Base-by-base conservation (phyloP, 2,113 vertebrate genomes). In the Bettongia penicillata region DNA sequence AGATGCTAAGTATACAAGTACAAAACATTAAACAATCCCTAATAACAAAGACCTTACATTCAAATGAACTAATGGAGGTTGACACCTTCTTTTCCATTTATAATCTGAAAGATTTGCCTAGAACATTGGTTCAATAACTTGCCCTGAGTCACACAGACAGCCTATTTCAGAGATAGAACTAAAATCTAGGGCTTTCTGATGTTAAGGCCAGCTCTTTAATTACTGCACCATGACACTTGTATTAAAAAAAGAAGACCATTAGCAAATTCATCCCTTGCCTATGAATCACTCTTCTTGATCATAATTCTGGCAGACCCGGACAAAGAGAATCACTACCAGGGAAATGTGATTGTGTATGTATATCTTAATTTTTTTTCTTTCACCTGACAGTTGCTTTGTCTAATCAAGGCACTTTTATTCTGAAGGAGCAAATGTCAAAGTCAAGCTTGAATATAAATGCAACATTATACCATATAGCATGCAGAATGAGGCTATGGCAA, bases 341-440 rank as follows among this genome's bases (percentile, higher is more conserved):
- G 93, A 97, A 96, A 93, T 50, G 51, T 43, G 95, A 93, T 90
- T 14, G 95, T 94, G 49, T 9, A 43, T 61, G 89, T 26, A 23
- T 92, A 95, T 95, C 96, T 96, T 96, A 53, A 93, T 96, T 93
- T 90, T 37, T 89, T 95, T 96, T 97, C 47, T 98, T 98, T 96
- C 50, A 95, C 90, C 37, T 93, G 92, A 7, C 77, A 95, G 92
- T 97, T 47, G 16, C 57, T 96, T 97, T 94, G 68, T 96, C 92
- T 97, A 95, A 96, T 95, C 51, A 95, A 92, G 95, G 53, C 9
- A 95, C 97, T 68, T 98, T 96, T 96, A 91, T 96, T 97, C 97
- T 95, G 94, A 95, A 97, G 94, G 57, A 97, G 94, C 90, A 97
- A 96, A 96, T 95, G 97, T 98, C 97, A 96, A 97, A 98, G 93